phyloP scores from a whole-genome alignment of 2,113 vertebrate genomes.

The Ctenomys sociabilis region DNA sequence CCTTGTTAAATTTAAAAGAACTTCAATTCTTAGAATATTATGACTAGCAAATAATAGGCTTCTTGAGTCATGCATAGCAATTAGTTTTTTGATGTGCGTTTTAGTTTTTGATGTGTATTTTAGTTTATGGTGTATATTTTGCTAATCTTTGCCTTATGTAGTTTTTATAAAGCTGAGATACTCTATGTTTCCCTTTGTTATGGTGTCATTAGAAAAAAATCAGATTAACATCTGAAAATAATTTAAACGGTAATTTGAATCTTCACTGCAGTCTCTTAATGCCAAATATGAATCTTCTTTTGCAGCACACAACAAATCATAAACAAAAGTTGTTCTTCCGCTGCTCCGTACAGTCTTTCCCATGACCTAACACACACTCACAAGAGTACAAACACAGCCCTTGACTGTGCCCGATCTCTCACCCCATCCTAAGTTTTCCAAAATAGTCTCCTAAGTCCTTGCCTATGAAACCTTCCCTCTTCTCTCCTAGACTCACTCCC shows the following conservation, averaged over 20 bases:
- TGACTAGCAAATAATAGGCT: background rate
- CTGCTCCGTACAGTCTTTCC: background rate
- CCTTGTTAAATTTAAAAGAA: constrained; percentile 18
- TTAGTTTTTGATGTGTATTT: background rate
- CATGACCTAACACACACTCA: background rate
- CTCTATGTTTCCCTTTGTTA: background rate
- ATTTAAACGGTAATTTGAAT: constrained; percentile 47
- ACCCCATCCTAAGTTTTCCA: background rate
- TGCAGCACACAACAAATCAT: constrained; percentile 21
- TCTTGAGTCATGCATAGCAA: background rate
- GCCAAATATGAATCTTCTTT: constrained; percentile 7
- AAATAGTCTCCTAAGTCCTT: background rate
- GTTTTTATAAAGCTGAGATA: constrained; percentile 15
- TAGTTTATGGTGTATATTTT: background rate
- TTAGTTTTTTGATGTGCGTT: background rate
- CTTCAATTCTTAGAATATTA: background rate
- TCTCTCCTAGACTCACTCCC: background rate
- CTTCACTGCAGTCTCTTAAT: background rate
- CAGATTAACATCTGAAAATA: constrained; percentile 36
- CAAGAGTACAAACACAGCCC: background rate
- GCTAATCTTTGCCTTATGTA: background rate
- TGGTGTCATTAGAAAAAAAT: constrained; percentile 46
- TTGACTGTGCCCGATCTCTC: background rate
- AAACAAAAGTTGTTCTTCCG: constrained; percentile 40
- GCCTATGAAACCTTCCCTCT: background rate